A percentile compares a stretch with the other conserved stretches of the same genome.
These are phyloP conservation scores for Margarornis squamiger DNA, from an alignment of 2,797 vertebrate species.

Conservation along the genomic window DNA sequence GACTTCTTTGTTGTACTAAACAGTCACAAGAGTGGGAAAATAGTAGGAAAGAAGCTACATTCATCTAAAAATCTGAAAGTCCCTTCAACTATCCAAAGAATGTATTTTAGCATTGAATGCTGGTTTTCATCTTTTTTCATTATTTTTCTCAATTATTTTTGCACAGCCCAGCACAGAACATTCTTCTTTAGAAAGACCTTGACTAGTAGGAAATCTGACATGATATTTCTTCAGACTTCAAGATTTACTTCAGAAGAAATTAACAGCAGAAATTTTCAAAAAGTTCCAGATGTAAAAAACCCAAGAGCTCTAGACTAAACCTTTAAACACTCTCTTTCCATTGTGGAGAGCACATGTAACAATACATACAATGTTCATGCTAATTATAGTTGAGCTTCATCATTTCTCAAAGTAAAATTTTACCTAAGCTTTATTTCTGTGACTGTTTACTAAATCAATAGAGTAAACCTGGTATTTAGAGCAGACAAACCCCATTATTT, in stretches of 20 bases:
- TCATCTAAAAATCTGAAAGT: neutral
- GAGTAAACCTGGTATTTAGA: neutral
- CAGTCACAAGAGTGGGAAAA: neutral
- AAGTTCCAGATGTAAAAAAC: neutral
- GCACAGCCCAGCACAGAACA: neutral
- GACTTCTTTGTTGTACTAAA: neutral
- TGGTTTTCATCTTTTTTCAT: neutral
- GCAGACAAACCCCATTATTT: neutral
- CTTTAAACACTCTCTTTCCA: neutral
- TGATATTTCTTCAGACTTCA: neutral
- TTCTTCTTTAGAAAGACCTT: neutral
- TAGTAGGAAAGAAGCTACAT: neutral
- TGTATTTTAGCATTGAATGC: neutral
- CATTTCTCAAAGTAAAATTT: neutral
- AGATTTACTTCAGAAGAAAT: neutral
- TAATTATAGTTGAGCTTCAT: constrained; percentile 14
- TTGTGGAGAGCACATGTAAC: constrained; percentile 1
- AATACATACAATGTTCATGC: constrained; percentile 30
- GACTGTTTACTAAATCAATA: neutral
- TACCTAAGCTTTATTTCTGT: neutral
- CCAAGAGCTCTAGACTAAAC: neutral
- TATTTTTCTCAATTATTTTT: neutral
- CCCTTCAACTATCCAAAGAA: neutral
- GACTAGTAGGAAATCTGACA: neutral
- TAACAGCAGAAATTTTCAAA: neutral